Conservation (phyloP, 2,113 vertebrate species). For the Hemiscyllium ocellatum region DNA sequence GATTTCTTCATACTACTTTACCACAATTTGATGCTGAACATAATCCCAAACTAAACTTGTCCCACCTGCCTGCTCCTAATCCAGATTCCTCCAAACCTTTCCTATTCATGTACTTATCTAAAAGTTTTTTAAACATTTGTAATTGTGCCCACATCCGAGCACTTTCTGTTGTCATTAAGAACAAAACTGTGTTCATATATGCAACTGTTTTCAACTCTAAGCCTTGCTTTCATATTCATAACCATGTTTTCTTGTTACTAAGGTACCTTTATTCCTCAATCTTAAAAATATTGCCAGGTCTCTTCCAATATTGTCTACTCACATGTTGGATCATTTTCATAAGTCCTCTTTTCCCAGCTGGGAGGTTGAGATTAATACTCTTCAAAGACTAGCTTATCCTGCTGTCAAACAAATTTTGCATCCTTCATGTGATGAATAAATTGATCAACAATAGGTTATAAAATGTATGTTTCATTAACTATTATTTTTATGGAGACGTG, state of each 20-base stretch:
- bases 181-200: neutral
- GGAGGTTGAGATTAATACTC: neutral
- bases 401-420: neutral
- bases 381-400: neutral
- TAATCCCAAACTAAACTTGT: too few relatives aligned
- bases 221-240: neutral
- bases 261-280: neutral
- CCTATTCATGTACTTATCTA: too few relatives aligned
- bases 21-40: too few relatives aligned
- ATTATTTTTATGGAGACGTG: neutral
- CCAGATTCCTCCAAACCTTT: too few relatives aligned
- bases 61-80: too few relatives aligned
- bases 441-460: neutral
- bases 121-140: too few relatives aligned
- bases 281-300: neutral
- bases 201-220: neutral
- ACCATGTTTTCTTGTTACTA: neutral
- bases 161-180: too few relatives aligned
- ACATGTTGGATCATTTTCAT: neutral
- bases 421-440: neutral
- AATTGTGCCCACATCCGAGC: too few relatives aligned
- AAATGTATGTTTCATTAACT: neutral
- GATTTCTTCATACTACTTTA: neutral
- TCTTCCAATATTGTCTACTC: neutral
- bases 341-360: neutral